phyloP scores from a whole-genome alignment of 2,888 invertebrate genomes.

The Philopedon plagiatum region DNA sequence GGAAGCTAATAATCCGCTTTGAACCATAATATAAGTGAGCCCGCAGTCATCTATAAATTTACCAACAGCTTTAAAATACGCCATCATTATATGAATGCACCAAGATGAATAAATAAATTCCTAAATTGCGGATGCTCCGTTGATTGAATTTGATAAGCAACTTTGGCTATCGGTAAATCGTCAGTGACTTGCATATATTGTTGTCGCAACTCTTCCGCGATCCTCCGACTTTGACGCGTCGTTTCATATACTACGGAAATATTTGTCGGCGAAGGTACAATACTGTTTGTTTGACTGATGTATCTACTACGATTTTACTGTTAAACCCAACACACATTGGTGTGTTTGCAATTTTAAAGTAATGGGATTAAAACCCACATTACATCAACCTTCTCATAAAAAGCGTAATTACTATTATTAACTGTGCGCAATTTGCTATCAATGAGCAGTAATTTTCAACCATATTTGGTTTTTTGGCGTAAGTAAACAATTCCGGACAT shows the following conservation, averaged over 20 bases:
- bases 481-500: background rate
- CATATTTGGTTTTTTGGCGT: no score
- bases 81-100: no score
- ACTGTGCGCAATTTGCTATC: background rate
- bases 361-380: slow-evolving; percentile 36
- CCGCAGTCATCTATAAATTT: slow-evolving; percentile 16
- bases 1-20: slow-evolving; percentile 47
- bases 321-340: slow-evolving; percentile 46
- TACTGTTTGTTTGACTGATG: slow-evolving; percentile 53
- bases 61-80: no score
- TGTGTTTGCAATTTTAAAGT: slow-evolving; percentile 23
- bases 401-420: background rate
- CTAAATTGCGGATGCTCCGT: slow-evolving; percentile 31
- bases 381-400: slow-evolving; percentile 1
- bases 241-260: slow-evolving; percentile 55
- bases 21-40: slow-evolving; percentile 32
- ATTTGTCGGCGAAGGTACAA: slow-evolving; percentile 58
- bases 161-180: slow-evolving; percentile 55
- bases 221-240: slow-evolving; percentile 51
- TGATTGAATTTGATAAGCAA: slow-evolving; percentile 53
- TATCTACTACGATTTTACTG: slow-evolving; percentile 50
- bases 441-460: background rate
- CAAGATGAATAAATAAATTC: slow-evolving; percentile 49
- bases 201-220: slow-evolving; percentile 54
- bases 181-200: slow-evolving; percentile 54